Evolutionary conservation across 1,140 invertebrate species (phyloP).

Genomic region (Drosophila nebulosa): DNA sequence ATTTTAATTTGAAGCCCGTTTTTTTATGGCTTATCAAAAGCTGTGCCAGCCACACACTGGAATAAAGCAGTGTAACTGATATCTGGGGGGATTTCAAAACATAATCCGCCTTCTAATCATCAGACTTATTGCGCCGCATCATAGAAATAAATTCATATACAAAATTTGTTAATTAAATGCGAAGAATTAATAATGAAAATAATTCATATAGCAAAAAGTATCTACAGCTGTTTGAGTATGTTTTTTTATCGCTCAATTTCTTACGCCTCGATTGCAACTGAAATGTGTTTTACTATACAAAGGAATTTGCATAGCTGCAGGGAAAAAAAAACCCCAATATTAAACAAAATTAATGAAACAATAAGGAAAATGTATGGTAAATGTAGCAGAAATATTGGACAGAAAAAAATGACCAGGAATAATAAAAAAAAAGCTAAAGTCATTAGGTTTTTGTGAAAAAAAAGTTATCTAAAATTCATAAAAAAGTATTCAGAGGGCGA

Average conservation of each 20-base stretch:
- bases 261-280: slow-evolving; percentile 29
- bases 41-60: not conserved
- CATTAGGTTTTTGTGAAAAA: not conserved
- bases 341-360: not conserved
- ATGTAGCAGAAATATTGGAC: slow-evolving; percentile 1
- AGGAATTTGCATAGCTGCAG: slow-evolving; percentile 40
- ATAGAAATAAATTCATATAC: not conserved
- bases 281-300: slow-evolving; percentile 18
- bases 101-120: not conserved
- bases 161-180: not conserved
- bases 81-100: not conserved
- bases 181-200: slow-evolving; percentile 36
- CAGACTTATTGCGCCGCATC: not conserved
- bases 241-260: slow-evolving; percentile 38
- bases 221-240: slow-evolving; percentile 39
- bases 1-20: not conserved
- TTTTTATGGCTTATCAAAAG: not conserved
- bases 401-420: slow-evolving; percentile 11
- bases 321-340: not conserved
- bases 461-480: not conserved
- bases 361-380: not conserved
- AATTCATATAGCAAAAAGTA: not conserved
- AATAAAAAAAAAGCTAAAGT: not conserved
- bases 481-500: not conserved
- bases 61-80: not conserved